Percentiles rank a stretch among this genome's conserved stretches.
Evolutionary conservation across 2,113 vertebrate genomes (phyloP).

Genomic region (Strigops habroptila): DNA sequence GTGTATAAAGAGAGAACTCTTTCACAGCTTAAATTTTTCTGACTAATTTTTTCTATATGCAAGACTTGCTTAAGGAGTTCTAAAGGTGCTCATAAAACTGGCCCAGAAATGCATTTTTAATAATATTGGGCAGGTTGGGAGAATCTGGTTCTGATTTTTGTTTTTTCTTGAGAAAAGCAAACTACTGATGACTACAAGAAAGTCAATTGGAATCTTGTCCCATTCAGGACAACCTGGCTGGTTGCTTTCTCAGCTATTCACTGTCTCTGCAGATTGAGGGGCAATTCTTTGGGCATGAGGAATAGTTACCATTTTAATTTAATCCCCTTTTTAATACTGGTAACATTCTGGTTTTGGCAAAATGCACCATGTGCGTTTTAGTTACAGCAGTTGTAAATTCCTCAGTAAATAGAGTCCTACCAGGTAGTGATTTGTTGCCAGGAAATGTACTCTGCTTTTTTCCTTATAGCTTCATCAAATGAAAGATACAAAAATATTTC

Average conservation of each 20-base stretch:
- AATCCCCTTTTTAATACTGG: not conserved
- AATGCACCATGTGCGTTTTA: not conserved
- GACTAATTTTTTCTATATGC: not conserved
- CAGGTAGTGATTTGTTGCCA: not conserved
- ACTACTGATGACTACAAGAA: not conserved
- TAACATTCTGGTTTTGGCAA: not conserved
- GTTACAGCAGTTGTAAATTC: not conserved
- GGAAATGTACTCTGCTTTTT: not conserved
- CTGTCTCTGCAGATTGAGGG: not conserved
- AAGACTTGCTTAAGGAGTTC: not conserved
- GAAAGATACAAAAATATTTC: not conserved
- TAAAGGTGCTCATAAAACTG: not conserved
- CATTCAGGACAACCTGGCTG: not conserved
- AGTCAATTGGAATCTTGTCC: not conserved
- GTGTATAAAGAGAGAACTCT: not conserved
- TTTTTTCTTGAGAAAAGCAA: not conserved
- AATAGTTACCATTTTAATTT: not conserved
- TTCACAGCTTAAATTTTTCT: not conserved
- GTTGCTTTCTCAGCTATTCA: not conserved
- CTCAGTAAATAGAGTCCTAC: not conserved
- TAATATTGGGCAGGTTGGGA: accelerated
- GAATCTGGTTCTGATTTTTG: not conserved
- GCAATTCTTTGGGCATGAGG: not conserved
- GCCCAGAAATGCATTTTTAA: not conserved
- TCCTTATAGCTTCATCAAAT: not conserved